These are phyloP conservation scores for Sebastes paucispinis DNA, from an alignment of 2,797 vertebrate genomes.

Conservation along the genomic window DNA sequence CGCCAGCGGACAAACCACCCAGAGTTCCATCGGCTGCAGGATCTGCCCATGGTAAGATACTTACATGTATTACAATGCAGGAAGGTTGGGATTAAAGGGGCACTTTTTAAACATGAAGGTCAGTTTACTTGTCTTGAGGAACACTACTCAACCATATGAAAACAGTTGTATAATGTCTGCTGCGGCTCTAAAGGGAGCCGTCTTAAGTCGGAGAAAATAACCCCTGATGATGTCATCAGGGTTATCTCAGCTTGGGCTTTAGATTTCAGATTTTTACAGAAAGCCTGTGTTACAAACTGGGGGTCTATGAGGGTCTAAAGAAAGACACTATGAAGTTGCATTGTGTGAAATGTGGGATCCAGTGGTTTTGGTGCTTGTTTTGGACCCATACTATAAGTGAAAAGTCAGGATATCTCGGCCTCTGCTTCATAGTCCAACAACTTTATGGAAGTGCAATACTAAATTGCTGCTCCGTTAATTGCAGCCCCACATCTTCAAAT, in stretches of 20 bases:
- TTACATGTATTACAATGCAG: neutral
- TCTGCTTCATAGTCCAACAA: too few species aligned
- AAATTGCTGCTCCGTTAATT: neutral
- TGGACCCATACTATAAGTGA: neutral
- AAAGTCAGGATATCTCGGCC: neutral
- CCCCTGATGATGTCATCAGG: too few species aligned
- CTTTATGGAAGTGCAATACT: neutral
- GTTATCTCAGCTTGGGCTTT: neutral
- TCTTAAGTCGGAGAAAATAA: neutral
- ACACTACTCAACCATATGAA: neutral
- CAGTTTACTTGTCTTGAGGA: neutral
- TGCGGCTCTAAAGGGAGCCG: neutral
- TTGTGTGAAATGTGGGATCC: neutral
- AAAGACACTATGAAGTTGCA: neutral
- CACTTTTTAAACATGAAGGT: neutral
- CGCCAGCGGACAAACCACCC: conserved; percentile 83
- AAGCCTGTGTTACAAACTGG: neutral
- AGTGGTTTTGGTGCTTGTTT: neutral
- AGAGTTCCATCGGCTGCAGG: conserved; percentile 90
- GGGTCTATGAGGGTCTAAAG: neutral
- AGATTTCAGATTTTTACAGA: neutral
- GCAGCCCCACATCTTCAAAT: neutral
- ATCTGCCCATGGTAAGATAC: conserved; percentile 89
- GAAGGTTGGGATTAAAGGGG: neutral
- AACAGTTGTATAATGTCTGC: neutral